Base-by-base conservation (phyloP, 2,797 vertebrate species). In the Trachops cirrhosus region DNA sequence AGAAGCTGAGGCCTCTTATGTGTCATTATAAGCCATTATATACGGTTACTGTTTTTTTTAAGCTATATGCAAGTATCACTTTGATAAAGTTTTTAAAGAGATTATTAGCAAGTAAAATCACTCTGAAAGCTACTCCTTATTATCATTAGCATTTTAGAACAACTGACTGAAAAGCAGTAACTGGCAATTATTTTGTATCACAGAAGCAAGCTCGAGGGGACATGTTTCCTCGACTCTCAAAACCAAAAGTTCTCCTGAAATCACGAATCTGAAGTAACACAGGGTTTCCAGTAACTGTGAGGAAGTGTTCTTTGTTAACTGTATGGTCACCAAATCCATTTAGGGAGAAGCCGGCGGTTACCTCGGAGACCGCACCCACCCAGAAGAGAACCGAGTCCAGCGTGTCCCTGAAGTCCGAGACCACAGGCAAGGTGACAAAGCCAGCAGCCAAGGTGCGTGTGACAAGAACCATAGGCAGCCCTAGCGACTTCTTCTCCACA, bases 391-490 rank as follows among this genome's bases (percentile, higher is more conserved):
- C 73, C 50, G 92, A 92, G 57, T 2, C 11, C 14, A 16, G 24
- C 52, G 62, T 77, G 46, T 19, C 48, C 24, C 54, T 6, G 0
- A 92, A 64, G 64, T 14, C 86, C 9, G 88, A 75, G 82, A 62
- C 48, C 0, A 3, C 86, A 1, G 34, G 22, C 73, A 54, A 18
- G 6, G 46, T 71, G 5, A 11, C 3, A 19, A 87, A 86, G 46
- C 80, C 74, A 52, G 70, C 22, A 2, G 26, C 21, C 0, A 54
- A 96, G 96, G 97, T 97, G 82, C 24, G 96, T 89, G 11, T 6
- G 37, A 0, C 12, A 5, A 24, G 59, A 62, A 16, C 21, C 24
- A 22, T 2, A 39, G 41, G 3, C 8, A 4, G 29, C 50, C 57
- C 44, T 8, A 2, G 54, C 0, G 2, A 44, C n/a, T 32, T 54